phyloP scores from a whole-genome alignment of 2,797 vertebrate genomes.

The Malacoctenus gilli region DNA sequence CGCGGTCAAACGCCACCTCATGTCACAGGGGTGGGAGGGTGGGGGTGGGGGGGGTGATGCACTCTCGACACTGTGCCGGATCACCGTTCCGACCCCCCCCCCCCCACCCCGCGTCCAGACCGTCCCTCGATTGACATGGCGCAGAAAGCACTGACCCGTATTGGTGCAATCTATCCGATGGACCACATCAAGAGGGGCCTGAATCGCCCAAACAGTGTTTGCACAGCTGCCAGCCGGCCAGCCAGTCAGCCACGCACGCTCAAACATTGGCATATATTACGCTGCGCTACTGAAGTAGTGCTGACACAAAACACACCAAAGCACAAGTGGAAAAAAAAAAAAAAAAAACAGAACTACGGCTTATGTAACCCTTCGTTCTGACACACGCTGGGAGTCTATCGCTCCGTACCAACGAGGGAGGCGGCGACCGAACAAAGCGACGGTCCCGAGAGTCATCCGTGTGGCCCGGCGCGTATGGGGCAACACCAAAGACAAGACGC shows the following conservation, averaged over 20 bases:
- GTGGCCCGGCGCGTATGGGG: conserved; percentile 39
- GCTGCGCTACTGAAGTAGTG: conserved; percentile 60
- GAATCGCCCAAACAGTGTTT: conserved; percentile 79
- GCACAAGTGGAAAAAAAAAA: conserved; percentile 35
- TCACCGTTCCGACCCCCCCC: conserved; percentile 45
- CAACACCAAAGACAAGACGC: conserved; percentile 30
- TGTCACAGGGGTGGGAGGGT: conserved; percentile 29
- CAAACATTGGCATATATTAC: conserved; percentile 71
- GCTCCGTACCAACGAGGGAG: conserved; percentile 24
- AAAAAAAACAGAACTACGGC: conserved; percentile 38
- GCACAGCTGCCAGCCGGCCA: conserved; percentile 81
- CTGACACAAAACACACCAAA: conserved; percentile 68
- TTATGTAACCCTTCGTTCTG: conserved; percentile 65
- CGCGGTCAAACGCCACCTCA: conserved; percentile 27
- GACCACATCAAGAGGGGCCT: conserved; percentile 76
- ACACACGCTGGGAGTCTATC: conserved; percentile 33
- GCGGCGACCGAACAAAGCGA: conserved; percentile 36
- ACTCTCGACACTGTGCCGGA: conserved; percentile 28
- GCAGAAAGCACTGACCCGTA: conserved; percentile 57
- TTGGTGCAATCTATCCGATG: conserved; percentile 59
- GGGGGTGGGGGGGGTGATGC: no score
- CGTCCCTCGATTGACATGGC: conserved; percentile 37
- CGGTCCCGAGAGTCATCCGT: conserved; percentile 17
- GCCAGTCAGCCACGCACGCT: conserved; percentile 69
- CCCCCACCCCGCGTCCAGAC: no score